Conservation (phyloP, 2,113 vertebrate genomes). For the Limnothrissa miodon region DNA sequence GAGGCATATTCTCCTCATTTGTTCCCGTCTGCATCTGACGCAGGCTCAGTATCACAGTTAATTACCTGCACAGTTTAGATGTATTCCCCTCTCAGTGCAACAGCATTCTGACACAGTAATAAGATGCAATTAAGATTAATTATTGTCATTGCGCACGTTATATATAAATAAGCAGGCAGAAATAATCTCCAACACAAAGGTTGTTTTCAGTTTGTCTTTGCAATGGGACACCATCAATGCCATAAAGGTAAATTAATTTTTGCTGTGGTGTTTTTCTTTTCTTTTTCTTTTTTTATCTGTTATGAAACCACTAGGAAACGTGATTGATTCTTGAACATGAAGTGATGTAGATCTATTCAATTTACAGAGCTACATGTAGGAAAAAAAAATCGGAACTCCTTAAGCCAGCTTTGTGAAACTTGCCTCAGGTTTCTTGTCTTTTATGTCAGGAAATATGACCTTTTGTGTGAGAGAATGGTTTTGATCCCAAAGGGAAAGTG, state of each 20-base stretch:
- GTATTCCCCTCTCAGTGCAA: background rate
- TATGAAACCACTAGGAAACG: background rate
- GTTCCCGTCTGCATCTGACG: background rate
- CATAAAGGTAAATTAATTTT: background rate
- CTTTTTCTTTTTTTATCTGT: too few species aligned
- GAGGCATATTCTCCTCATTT: background rate
- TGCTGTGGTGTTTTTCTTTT: background rate
- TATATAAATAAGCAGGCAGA: background rate
- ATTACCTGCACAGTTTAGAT: background rate
- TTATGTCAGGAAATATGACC: background rate
- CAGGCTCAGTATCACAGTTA: background rate
- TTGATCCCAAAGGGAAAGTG: conserved; percentile 28
- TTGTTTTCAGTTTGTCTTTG: background rate
- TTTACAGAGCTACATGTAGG: background rate
- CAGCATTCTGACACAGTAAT: background rate
- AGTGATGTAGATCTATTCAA: background rate
- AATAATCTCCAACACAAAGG: background rate
- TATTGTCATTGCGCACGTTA: background rate
- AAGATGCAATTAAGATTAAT: background rate
- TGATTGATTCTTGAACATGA: background rate
- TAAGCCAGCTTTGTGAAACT: conserved; percentile 13
- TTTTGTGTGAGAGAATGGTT: conserved; percentile 19
- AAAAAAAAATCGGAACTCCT: background rate
- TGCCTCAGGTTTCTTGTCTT: conserved; percentile 23
- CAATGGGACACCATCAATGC: background rate